Evolutionary conservation across 2,888 invertebrate species (phyloP), one percentile per base, ranked within the genome.

Genomic region (Phyto melanocephala): DNA sequence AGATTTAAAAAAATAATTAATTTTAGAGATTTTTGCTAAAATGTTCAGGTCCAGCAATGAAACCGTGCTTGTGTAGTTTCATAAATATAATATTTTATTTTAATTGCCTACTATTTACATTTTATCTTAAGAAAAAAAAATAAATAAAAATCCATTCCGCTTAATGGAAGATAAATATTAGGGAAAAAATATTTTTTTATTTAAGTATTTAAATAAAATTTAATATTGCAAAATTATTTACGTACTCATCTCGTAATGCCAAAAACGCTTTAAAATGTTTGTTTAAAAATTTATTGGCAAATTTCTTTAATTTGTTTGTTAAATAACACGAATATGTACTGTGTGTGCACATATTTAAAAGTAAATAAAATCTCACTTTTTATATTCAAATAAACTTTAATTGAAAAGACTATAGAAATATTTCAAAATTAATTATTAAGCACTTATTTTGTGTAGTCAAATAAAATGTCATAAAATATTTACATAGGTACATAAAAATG

Each of bases 371-470:
- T 10, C 11, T 33, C 20, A 58, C 20, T 45, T n/a, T n/a, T n/a
- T 71, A 50, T 20, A 58, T 37, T 37, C 6, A 37, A 13, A n/a
- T 17, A 24, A 71, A 47, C 17, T 7, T 33, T 24, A 58, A 15
- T 22, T 40, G 11, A 35, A 28, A 58, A 58, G 17, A 40, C 11
- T 15, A 50, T 11, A 17, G 40, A 40, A 52, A 15, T 24, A 20
- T 24, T 15, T 20, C 0, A 22, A 17, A 56, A 70, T 10, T 22
- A 37, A 35, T 71, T 24, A 20, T 7, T 37, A 40, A 37, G 60
- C 40, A 11, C 50, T 42, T 17, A 70, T 17, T 78, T 54, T 78
- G 47, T 63, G 42, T 56, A 47, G 24, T 33, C 17, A 45, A 17
- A 47, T 35, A 33, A n/a, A 5, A 40, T 28, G 28, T 6, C 28